Evolutionary conservation across 2,113 vertebrate genomes (phyloP).

Genomic region (Dicentrarchus labrax): DNA sequence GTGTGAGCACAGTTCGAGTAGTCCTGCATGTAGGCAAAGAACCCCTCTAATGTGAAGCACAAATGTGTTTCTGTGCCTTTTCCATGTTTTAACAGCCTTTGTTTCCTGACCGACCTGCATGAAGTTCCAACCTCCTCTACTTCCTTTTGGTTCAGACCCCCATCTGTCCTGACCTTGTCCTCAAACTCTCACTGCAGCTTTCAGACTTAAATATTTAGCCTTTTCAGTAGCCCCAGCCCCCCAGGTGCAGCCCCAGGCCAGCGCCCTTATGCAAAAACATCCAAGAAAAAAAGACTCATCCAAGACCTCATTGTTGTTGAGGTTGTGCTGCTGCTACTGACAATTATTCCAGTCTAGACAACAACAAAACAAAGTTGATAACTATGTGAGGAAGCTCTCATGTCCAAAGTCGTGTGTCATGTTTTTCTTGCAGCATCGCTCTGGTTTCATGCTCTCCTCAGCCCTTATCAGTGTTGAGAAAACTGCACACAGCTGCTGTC

Average conservation of each 20-base stretch:
- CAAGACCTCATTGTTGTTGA: slow-evolving; percentile 7
- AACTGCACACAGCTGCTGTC: slow-evolving; percentile 1
- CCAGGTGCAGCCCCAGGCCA: background rate
- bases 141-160: background rate
- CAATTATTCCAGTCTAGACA: slow-evolving; percentile 25
- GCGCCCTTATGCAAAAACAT: slow-evolving; percentile 16
- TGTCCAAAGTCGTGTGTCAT: background rate
- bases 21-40: slow-evolving; percentile 1
- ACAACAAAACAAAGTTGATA: background rate
- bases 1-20: background rate
- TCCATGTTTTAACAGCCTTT: background rate
- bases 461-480: background rate
- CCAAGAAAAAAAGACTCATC: background rate
- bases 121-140: background rate
- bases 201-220: slow-evolving; percentile 30
- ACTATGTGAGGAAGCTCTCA: background rate
- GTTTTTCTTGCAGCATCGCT: background rate
- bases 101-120: background rate
- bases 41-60: background rate
- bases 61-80: background rate
- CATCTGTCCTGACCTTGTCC: background rate
- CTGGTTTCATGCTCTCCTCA: background rate
- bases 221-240: slow-evolving; percentile 25
- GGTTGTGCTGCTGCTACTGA: slow-evolving; percentile 6
- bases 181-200: slow-evolving; percentile 1